Evolutionary conservation across 2,797 vertebrate genomes (phyloP), one percentile per base, ranked within the genome.

Genomic region (Halcyon leucocephala): DNA sequence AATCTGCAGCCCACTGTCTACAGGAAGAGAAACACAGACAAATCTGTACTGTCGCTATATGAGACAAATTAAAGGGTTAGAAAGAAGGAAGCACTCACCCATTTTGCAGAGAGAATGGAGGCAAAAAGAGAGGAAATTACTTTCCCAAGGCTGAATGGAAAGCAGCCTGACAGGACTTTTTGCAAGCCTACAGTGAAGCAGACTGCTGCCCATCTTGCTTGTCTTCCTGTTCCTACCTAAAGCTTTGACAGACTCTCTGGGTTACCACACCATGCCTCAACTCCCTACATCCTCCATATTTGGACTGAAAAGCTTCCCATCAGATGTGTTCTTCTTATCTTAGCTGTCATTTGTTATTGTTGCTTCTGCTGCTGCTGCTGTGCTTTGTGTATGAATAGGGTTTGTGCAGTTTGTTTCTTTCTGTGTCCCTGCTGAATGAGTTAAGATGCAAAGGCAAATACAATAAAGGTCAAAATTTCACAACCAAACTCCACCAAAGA

Each of bases 381-480:
- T n/a, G 24, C 31, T 95, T 94, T 85, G 64, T 54, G 46, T 48
- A 33, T 44, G 73, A 77, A 73, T 60, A 64, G 48, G 46, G 25
- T 49, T 82, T 60, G 49, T 52, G 44, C 60, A 80, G 48, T 28
- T 52, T 70, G 4, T 64, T 69, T 16, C 70, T 72, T 71, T 78
- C 57, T 52, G 13, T 37, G 14, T 51, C 57, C 37, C 25, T 9
- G 24, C 19, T 88, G 83, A 54, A 24, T 0, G 80, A 79, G 74
- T 69, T 87, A 51, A 70, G 80, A 79, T 94, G 78, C 86, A 93
- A 82, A 78, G 51, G 39, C 71, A 85, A 92, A n/a, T 8, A 51
- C 66, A 79, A 6, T 17, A 61, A 82, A 89, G 82, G 89, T 22
- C 71, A 35, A 64, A 85, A 94, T 92, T 94, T 96, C 95, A 64